Conservation (phyloP, 2,888 invertebrate genomes). For the Eilema sororculum region DNA sequence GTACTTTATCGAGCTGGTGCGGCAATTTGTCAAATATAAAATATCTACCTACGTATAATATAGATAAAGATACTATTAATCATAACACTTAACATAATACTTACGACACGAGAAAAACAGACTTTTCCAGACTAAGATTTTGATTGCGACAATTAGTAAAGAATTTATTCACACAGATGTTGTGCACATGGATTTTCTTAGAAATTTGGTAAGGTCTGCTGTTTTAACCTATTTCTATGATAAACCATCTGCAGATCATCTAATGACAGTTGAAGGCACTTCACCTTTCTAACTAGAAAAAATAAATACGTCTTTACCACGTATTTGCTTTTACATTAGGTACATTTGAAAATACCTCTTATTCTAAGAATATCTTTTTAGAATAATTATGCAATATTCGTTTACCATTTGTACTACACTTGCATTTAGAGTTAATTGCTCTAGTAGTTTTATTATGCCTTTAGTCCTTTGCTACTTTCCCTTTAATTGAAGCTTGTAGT, state of each 20-base stretch:
- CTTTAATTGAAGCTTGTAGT: conserved; percentile 83
- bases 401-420: conserved; percentile 35
- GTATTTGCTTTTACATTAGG: not conserved
- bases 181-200: not conserved
- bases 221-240: not conserved
- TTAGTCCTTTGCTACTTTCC: conserved; percentile 79
- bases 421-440: conserved; percentile 57
- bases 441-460: conserved; percentile 52
- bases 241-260: not conserved
- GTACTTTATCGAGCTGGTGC: too few relatives aligned
- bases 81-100: too few relatives aligned
- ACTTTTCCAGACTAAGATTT: too few relatives aligned
- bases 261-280: not conserved
- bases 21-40: too few relatives aligned
- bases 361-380: not conserved
- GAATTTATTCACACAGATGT: not conserved
- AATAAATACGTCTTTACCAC: not conserved
- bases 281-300: not conserved
- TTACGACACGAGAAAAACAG: too few relatives aligned
- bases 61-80: too few relatives aligned
- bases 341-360: not conserved
- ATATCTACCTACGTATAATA: too few relatives aligned
- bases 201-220: not conserved
- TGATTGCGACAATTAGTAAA: too few relatives aligned
- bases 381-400: not conserved